Percentiles rank a stretch among this genome's conserved stretches.
Evolutionary conservation across 1,140 invertebrate species (phyloP).

Genomic region (Nasonia longicornis): DNA sequence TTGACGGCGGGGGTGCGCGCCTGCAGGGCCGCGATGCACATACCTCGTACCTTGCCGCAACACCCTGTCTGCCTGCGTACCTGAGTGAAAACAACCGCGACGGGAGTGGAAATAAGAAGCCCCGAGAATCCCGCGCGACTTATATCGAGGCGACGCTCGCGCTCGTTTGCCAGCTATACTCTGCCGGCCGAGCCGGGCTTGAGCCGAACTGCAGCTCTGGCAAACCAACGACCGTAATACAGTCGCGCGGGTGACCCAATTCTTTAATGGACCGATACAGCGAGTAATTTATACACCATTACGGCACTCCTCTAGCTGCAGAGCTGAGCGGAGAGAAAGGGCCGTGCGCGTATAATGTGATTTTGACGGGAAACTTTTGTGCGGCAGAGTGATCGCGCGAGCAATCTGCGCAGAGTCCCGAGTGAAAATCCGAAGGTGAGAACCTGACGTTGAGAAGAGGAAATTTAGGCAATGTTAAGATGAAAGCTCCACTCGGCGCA

Average conservation of each 20-base stretch:
- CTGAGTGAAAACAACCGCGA: no score
- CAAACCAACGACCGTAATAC: background rate
- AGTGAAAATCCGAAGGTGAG: background rate
- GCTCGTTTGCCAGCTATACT: no score
- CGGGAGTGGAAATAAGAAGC: no score
- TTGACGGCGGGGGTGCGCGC: background rate
- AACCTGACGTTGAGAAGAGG: background rate
- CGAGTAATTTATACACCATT: conserved; percentile 1
- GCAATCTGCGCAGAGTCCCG: background rate
- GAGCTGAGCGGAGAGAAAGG: background rate
- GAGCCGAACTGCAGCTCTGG: background rate
- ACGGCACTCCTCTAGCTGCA: background rate
- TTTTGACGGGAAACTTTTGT: background rate
- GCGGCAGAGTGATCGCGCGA: no score
- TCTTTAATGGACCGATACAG: background rate
- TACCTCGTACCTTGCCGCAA: no score
- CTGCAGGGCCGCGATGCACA: background rate
- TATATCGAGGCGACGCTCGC: no score
- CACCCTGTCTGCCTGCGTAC: no score
- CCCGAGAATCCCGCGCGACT: no score
- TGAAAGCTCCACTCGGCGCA: background rate
- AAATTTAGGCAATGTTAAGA: background rate
- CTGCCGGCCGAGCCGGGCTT: background rate
- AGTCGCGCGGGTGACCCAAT: background rate
- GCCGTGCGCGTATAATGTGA: background rate